A percentile compares a stretch with the other conserved stretches of the same genome.
phyloP scores from a whole-genome alignment of 2,797 vertebrate species.

The Semotilus atromaculatus region DNA sequence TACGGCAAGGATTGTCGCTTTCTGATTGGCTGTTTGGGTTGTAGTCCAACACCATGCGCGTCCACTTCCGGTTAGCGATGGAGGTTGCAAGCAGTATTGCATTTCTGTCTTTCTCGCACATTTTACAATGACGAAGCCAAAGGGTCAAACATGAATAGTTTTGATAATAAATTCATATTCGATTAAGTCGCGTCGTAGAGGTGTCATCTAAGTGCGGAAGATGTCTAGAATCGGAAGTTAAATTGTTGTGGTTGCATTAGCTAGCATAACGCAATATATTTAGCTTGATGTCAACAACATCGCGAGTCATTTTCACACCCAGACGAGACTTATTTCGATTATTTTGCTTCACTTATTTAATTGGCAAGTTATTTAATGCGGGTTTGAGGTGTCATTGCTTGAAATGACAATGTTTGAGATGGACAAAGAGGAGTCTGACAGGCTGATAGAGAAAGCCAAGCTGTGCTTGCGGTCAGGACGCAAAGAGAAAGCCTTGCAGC shows the following conservation, averaged over 20 bases:
- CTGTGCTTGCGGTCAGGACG: constrained; percentile 81
- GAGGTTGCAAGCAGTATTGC: constrained; percentile 51
- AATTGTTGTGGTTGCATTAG: constrained; percentile 12
- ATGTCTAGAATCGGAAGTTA: constrained; percentile 9
- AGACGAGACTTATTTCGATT: background rate
- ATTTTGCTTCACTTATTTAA: background rate
- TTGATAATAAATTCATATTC: background rate
- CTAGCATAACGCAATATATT: constrained; percentile 26
- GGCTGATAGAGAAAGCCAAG: constrained; percentile 84
- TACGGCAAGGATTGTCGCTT: background rate
- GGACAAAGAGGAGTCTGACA: constrained; percentile 81
- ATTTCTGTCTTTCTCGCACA: constrained; percentile 39
- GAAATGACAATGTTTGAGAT: constrained; percentile 64
- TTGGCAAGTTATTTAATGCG: background rate
- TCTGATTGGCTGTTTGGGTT: constrained; percentile 41
- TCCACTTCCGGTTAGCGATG: constrained; percentile 65
- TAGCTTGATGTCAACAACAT: constrained; percentile 40
- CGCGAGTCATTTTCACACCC: background rate
- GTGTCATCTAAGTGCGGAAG: background rate
- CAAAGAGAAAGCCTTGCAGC: constrained; percentile 79
- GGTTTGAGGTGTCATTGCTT: constrained; percentile 7
- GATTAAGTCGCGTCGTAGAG: constrained; percentile 9
- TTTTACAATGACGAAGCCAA: constrained; percentile 21
- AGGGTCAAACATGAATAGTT: constrained; percentile 21
- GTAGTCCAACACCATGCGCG: constrained; percentile 15